Evolutionary conservation across 2,113 vertebrate genomes (phyloP).

Genomic region (Pachypanchax playfairii): DNA sequence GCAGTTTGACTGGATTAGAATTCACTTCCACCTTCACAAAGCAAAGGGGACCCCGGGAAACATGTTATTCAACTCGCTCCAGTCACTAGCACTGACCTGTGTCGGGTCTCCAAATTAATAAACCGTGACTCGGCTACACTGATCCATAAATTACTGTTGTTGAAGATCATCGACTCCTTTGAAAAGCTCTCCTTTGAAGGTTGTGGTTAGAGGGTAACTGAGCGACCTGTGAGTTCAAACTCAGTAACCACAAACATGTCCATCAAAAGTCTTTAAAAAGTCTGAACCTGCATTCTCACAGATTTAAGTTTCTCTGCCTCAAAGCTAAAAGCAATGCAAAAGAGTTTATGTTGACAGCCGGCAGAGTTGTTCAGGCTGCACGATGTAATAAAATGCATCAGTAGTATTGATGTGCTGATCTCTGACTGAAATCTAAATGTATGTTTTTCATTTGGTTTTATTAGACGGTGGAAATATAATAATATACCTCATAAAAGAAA

Average conservation of each 20-base stretch:
- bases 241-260: conserved; percentile 21
- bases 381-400: conserved; percentile 33
- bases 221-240: conserved; percentile 35
- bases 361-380: conserved; percentile 14
- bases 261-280: conserved; percentile 8
- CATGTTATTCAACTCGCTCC: conserved; percentile 37
- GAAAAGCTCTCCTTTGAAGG: conserved; percentile 24
- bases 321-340: conserved; percentile 5
- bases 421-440: conserved; percentile 42
- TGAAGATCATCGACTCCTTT: conserved; percentile 33
- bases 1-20: conserved; percentile 52
- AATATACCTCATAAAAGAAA: conserved; percentile 52
- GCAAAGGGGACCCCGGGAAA: conserved; percentile 49
- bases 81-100: conserved; percentile 31
- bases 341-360: conserved; percentile 10
- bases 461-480: conserved; percentile 60
- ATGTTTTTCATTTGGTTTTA: conserved; percentile 62
- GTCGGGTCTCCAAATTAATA: conserved; percentile 48
- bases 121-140: conserved; percentile 44
- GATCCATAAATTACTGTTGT: conserved; percentile 56
- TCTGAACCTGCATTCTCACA: background rate
- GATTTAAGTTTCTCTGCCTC: background rate
- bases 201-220: conserved; percentile 15
- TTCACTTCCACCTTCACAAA: conserved; percentile 47
- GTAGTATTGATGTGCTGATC: no score